These are phyloP conservation scores for Psittacus erithacus DNA, from an alignment of 2,113 vertebrate genomes.

Conservation along the genomic window DNA sequence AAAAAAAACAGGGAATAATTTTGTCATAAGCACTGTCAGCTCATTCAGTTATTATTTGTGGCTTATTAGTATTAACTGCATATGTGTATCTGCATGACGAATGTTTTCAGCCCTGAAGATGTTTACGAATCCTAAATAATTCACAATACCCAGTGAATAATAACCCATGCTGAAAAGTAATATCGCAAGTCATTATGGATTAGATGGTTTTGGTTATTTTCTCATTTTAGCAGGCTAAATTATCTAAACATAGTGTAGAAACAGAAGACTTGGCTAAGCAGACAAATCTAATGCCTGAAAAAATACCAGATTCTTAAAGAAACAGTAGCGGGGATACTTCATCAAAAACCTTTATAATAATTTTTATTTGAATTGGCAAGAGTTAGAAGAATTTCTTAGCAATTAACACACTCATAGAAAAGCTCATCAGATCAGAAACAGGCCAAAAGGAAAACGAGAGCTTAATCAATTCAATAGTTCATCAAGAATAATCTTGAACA, in stretches of 20 bases:
- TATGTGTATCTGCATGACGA: neutral
- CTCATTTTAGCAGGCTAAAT: neutral
- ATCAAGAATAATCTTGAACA: neutral
- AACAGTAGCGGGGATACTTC: neutral
- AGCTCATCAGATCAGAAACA: neutral
- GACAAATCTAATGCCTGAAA: neutral
- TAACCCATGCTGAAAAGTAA: constrained; percentile 4
- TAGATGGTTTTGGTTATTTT: constrained; percentile 1
- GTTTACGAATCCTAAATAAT: constrained; percentile 14
- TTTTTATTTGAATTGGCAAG: neutral
- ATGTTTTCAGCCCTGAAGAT: neutral
- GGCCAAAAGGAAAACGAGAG: neutral
- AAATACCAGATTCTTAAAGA: neutral
- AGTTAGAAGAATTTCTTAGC: neutral
- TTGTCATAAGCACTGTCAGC: neutral
- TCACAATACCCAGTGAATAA: neutral
- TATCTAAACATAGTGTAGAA: neutral
- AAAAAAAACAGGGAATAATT: neutral
- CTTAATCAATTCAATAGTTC: neutral
- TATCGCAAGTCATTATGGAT: neutral
- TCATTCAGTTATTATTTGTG: constrained; percentile 7
- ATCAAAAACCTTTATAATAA: neutral
- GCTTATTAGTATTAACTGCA: neutral
- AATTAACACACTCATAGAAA: neutral
- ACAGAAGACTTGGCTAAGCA: neutral